Percentiles rank a stretch among this genome's conserved stretches.
phyloP scores from a whole-genome alignment of 2,888 invertebrate genomes.

The Macrosoma leucophasiata region DNA sequence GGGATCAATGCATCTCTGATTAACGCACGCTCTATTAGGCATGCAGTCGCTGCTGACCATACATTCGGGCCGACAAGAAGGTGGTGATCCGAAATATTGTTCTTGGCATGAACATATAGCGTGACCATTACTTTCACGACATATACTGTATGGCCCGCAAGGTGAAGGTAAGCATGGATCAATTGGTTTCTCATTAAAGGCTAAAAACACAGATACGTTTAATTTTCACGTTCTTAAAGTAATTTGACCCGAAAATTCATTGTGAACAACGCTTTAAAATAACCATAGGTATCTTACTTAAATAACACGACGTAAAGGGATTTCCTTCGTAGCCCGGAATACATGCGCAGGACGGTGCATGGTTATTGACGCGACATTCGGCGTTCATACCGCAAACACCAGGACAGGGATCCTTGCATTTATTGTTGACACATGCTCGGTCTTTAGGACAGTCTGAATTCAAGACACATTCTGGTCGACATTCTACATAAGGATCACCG shows the following conservation, averaged over 20 bases:
- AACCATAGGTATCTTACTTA: constrained; percentile 48
- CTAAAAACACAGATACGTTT: no score
- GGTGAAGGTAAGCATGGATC: constrained; percentile 80
- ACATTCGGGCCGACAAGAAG: constrained; percentile 87
- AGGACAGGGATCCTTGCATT: constrained; percentile 88
- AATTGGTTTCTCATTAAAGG: constrained; percentile 51
- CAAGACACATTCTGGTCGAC: constrained; percentile 91
- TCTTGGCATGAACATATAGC: constrained; percentile 88
- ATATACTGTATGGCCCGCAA: constrained; percentile 88
- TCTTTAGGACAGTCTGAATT: constrained; percentile 88
- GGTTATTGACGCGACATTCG: constrained; percentile 87
- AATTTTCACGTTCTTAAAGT: no score
- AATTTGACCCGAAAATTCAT: constrained; percentile 46
- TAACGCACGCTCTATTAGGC: constrained; percentile 86
- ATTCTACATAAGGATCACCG: constrained; percentile 90
- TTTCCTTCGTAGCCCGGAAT: constrained; percentile 85
- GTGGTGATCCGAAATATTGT: constrained; percentile 86
- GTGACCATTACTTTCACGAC: constrained; percentile 81
- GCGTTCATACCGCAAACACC: constrained; percentile 90
- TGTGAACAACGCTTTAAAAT: no score
- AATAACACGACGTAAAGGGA: constrained; percentile 84
- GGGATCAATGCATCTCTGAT: constrained; percentile 87
- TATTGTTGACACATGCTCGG: constrained; percentile 87
- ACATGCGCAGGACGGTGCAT: constrained; percentile 87
- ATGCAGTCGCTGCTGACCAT: constrained; percentile 88